Evolutionary conservation across 2,113 vertebrate species (phyloP).

Genomic region (Zapus hudsonius): DNA sequence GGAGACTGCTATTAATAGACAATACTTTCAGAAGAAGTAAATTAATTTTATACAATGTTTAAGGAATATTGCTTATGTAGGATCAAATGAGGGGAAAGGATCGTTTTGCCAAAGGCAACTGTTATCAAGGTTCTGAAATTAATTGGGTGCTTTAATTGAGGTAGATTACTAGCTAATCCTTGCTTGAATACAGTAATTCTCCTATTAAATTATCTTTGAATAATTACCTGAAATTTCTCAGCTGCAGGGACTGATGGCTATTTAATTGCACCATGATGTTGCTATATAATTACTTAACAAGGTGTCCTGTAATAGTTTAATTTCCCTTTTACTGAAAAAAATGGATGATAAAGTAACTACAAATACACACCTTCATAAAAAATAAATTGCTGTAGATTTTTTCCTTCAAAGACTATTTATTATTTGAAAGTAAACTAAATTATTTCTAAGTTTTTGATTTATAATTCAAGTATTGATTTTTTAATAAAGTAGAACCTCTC

Average conservation of each 20-base stretch:
- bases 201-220: constrained; percentile 94
- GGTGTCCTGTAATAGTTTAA: constrained; percentile 93
- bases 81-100: constrained; percentile 83
- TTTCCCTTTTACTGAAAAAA: constrained; percentile 86
- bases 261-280: constrained; percentile 91
- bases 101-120: constrained; percentile 88
- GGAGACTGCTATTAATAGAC: constrained; percentile 67
- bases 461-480: constrained; percentile 71
- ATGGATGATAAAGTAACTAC: constrained; percentile 78
- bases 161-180: constrained; percentile 93
- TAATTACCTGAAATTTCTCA: constrained; percentile 94
- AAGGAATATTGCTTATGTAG: constrained; percentile 82
- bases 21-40: constrained; percentile 76
- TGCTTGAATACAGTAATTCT: constrained; percentile 94
- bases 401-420: constrained; percentile 73
- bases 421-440: constrained; percentile 73
- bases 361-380: constrained; percentile 80
- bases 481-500: constrained; percentile 38
- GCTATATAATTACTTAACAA: constrained; percentile 93
- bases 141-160: constrained; percentile 92
- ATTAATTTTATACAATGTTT: constrained; percentile 81
- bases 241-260: constrained; percentile 92
- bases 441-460: constrained; percentile 78
- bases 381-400: constrained; percentile 76
- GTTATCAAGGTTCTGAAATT: constrained; percentile 92